A percentile compares a stretch with the other conserved stretches of the same genome.
These are phyloP conservation scores for Pipistrellus kuhlii DNA, from an alignment of 2,797 vertebrate genomes.

Conservation along the genomic window DNA sequence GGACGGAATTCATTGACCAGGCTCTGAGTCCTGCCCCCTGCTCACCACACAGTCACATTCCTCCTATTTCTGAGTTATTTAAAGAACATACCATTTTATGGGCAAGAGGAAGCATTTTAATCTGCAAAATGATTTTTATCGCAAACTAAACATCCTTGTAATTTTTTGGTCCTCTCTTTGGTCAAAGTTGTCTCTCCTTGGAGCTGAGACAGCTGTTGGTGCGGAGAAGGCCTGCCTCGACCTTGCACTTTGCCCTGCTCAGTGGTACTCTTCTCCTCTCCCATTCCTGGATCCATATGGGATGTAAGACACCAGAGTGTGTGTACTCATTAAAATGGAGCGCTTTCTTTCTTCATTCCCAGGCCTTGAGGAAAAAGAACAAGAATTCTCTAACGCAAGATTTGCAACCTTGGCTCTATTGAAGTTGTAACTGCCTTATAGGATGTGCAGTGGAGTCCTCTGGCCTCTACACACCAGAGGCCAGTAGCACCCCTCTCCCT, in stretches of 20 bases:
- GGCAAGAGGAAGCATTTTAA: constrained; percentile 78
- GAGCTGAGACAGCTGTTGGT: constrained; percentile 77
- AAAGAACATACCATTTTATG: constrained; percentile 71
- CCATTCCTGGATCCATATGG: neutral
- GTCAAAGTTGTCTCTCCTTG: constrained; percentile 69
- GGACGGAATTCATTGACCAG: neutral
- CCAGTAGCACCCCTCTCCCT: neutral
- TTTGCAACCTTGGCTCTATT: neutral
- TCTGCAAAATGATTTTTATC: constrained; percentile 78
- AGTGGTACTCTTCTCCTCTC: neutral
- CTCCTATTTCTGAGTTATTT: constrained; percentile 73
- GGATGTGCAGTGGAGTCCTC: too few relatives aligned
- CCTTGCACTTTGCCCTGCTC: constrained; percentile 44
- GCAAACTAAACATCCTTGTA: constrained; percentile 78
- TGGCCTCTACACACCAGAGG: neutral
- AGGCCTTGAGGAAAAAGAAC: neutral
- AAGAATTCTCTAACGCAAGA: neutral
- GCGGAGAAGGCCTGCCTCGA: neutral
- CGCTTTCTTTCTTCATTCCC: neutral
- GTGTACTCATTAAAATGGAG: neutral
- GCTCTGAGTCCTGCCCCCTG: neutral
- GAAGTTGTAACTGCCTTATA: neutral
- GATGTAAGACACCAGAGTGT: neutral
- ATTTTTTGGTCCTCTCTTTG: constrained; percentile 78
- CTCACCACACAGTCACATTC: constrained; percentile 40